Evolutionary conservation across 1,140 invertebrate genomes (phyloP).

Genomic region (Zophobas atratus): DNA sequence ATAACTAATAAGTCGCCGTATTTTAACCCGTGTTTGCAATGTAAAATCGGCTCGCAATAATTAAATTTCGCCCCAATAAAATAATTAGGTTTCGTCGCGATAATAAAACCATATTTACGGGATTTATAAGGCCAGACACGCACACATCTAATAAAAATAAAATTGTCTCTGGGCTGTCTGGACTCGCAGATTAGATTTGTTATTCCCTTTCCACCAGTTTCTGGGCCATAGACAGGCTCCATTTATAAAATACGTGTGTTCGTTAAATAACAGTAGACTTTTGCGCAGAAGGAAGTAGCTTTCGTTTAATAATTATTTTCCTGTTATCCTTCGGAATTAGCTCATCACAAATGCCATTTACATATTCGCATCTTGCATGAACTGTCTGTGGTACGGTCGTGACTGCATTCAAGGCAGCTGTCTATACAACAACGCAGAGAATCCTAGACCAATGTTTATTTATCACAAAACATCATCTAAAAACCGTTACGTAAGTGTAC

Average conservation of each 20-base stretch:
- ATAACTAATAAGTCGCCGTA: background rate
- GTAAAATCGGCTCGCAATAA: background rate
- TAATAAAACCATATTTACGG: conserved; percentile 18
- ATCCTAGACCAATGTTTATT: background rate
- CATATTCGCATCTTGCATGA: conserved; percentile 29
- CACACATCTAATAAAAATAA: conserved; percentile 24
- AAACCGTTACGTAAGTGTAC: conserved; percentile 33
- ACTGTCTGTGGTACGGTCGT: conserved; percentile 34
- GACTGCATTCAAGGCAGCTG: conserved; percentile 35
- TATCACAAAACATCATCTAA: conserved; percentile 37
- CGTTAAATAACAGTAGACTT: no score
- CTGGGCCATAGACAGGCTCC: background rate
- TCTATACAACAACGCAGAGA: conserved; percentile 10
- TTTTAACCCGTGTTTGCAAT: background rate
- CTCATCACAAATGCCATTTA: conserved; percentile 17
- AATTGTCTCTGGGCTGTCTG: conserved; percentile 28
- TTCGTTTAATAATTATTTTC: conserved; percentile 2
- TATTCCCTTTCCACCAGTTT: conserved; percentile 7
- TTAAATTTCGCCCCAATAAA: conserved; percentile 16
- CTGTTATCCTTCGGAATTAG: conserved; percentile 15
- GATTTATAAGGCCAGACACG: conserved; percentile 9
- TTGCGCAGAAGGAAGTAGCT: background rate
- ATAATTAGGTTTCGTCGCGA: conserved; percentile 33
- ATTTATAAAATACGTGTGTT: no score
- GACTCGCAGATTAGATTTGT: conserved; percentile 7